Conservation (phyloP, 1,140 invertebrate species). For the Chrysomallon squamiferum region DNA sequence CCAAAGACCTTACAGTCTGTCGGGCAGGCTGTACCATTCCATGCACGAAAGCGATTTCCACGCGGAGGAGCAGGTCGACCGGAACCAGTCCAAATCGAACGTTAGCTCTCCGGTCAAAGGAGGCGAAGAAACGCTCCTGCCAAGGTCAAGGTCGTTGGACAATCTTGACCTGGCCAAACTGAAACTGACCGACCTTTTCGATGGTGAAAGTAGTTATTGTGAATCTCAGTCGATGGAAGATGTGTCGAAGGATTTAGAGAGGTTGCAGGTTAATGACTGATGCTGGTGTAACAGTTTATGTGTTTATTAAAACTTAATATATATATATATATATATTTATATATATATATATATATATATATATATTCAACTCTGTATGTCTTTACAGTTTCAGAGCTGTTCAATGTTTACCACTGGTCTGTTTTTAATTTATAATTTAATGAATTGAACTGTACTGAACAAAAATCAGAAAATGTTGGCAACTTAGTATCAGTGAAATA, state of each 20-base stretch:
- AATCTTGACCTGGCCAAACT: constrained; percentile 49
- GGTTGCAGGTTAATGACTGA: constrained; percentile 37
- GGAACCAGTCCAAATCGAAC: constrained; percentile 42
- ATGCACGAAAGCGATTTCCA: constrained; percentile 31
- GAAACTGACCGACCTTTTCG: constrained; percentile 32
- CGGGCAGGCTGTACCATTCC: constrained; percentile 46
- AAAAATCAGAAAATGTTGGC: no score
- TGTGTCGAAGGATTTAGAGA: constrained; percentile 42
- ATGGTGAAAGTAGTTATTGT: constrained; percentile 14
- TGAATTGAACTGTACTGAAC: no score
- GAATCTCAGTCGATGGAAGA: constrained; percentile 46
- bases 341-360: no score
- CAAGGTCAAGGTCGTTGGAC: constrained; percentile 53
- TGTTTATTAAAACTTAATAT: no score
- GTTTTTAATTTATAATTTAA: no score
- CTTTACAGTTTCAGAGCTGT: no score
- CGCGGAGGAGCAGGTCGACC: constrained; percentile 13
- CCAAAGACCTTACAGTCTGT: constrained; percentile 52
- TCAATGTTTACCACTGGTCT: no score
- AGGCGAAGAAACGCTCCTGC: constrained; percentile 10
- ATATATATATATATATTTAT: no score
- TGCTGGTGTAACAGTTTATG: constrained; percentile 2
- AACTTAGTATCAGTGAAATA: no score
- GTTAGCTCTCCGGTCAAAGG: constrained; percentile 44
- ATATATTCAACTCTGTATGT: no score